Conservation (phyloP, 1,140 invertebrate species). For the Eueides isabella region DNA sequence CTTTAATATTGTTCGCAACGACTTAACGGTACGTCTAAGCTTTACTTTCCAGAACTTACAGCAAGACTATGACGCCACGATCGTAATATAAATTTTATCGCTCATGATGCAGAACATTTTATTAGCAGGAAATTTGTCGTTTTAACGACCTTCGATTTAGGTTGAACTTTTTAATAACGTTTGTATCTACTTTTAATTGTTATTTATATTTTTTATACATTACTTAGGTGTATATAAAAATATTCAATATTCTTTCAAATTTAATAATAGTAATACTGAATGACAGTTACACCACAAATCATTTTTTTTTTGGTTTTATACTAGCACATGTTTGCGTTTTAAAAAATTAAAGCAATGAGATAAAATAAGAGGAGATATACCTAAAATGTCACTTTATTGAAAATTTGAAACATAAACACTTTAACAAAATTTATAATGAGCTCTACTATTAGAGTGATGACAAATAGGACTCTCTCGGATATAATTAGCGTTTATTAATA, state of each 20-base stretch:
- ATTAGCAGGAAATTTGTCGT: conserved; percentile 14
- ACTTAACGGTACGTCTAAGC: conserved; percentile 68
- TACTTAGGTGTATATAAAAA: neutral
- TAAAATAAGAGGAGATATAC: no score
- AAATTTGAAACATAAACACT: neutral
- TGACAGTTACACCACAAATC: no score
- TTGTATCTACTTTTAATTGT: neutral
- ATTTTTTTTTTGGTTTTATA: no score
- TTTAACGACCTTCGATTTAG: neutral
- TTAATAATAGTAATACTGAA: no score
- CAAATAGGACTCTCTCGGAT: no score
- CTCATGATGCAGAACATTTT: conserved; percentile 24
- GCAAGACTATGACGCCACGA: conserved; percentile 33
- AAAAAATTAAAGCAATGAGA: neutral
- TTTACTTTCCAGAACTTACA: conserved; percentile 52
- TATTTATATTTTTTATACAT: neutral
- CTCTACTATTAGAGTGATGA: no score
- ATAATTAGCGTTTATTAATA: no score
- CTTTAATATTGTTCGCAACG: conserved; percentile 76
- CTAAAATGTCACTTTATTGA: neutral
- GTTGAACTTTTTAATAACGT: conserved; percentile 1
- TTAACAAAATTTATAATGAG: no score
- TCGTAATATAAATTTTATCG: conserved; percentile 39
- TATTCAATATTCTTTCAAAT: no score
- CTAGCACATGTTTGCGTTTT: neutral